Evolutionary conservation across 2,797 vertebrate genomes (phyloP), one percentile per base, ranked within the genome.

Genomic region (Lophius americanus): DNA sequence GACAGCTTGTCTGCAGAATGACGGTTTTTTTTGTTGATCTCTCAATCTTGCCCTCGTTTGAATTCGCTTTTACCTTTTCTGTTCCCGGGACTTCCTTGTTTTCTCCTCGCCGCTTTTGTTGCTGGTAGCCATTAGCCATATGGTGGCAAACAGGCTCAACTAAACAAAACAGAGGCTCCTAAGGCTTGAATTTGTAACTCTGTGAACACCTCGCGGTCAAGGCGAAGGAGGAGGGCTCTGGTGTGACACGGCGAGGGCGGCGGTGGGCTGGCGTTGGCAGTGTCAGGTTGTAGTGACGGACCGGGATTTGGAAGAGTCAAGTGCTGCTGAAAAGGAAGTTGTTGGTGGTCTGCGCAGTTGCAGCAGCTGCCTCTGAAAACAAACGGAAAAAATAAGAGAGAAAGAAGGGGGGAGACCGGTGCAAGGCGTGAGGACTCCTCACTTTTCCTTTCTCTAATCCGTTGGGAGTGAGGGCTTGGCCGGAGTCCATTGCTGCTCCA

Each of bases 231-330:
- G 75, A 76, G 80, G 87, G 85, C 73, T 78, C 78, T 85, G 81
- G 73, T 83, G 80, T 73, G 74, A 85, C 82, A 73, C 38, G 77
- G 69, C 69, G 46, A 68, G 56, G 60, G 52, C 32, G 50, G 55
- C 39, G 9, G n/a, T 64, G 68, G 71, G 83, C 66, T 37, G 71
- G 70, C 85, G 78, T 90, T 93, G 92, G 92, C 92, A 93, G 83
- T 83, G 92, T 92, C 91, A 84, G 82, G 78, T 67, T 87, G 86
- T 86, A 87, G 85, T 87, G 89, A 89, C 87, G 79, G 90, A 93
- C 84, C 84, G 92, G 91, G 93, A 94, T 93, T 94, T 93, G 89
- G 91, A 93, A 90, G 91, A 94, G 93, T 95, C 94, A 94, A 94
- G 93, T 94, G 90, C 87, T 3, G 42, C 82, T 94, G 91, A 94